A percentile compares a stretch with the other conserved stretches of the same genome.
Conservation (phyloP, 2,888 invertebrate genomes). For the Amiota communis region DNA sequence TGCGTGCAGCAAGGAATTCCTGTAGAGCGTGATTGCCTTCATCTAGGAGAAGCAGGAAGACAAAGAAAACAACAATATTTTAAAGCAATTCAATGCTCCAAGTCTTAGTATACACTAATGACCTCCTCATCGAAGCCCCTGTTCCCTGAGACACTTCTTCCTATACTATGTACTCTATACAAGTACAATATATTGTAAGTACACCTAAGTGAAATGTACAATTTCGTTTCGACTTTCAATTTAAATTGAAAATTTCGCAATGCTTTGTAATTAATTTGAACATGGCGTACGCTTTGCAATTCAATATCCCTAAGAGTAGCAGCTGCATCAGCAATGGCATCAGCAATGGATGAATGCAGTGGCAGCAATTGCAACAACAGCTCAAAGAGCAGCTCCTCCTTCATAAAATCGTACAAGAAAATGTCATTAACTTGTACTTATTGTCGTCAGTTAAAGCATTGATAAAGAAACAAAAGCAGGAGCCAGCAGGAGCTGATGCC, state of each 20-base stretch:
- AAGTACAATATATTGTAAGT: no score
- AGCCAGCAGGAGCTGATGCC: not conserved
- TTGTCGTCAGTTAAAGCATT: conserved; percentile 63
- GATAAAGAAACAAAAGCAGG: conserved; percentile 53
- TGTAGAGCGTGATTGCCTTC: conserved; percentile 97
- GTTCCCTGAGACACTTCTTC: not conserved
- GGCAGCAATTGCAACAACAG: no score
- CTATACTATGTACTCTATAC: no score
- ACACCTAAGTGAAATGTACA: conserved; percentile 53
- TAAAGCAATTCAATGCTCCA: not conserved
- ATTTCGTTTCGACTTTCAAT: conserved; percentile 49
- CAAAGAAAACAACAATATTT: not conserved
- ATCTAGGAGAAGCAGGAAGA: conserved; percentile 75
- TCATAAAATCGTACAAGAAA: conserved; percentile 43
- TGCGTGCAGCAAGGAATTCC: conserved; percentile 94
- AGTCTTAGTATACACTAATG: conserved; percentile 2
- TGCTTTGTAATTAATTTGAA: conserved; percentile 54
- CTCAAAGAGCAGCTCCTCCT: conserved; percentile 40
- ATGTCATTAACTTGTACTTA: conserved; percentile 67
- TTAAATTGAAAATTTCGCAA: conserved; percentile 36
- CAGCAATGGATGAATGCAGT: conserved; percentile 24
- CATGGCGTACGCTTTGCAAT: conserved; percentile 45
- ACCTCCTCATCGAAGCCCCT: not conserved
- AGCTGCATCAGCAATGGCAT: conserved; percentile 45
- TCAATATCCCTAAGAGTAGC: conserved; percentile 39